These are phyloP conservation scores for Alitta virens DNA, from an alignment of 2,888 invertebrate genomes.

Conservation along the genomic window DNA sequence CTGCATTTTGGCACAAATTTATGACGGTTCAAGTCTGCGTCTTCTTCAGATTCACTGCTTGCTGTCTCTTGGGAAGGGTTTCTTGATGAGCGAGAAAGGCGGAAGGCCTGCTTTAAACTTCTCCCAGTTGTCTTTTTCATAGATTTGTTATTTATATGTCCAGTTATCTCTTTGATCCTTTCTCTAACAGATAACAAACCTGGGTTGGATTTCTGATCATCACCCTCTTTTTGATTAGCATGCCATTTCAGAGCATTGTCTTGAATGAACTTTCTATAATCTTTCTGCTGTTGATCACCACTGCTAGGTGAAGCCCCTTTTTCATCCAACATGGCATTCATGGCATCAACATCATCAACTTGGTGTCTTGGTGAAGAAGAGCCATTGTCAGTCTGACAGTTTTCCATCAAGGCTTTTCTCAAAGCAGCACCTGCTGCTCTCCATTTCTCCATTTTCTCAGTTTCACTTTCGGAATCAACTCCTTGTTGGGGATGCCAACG, in stretches of 20 bases:
- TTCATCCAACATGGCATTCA: conserved; percentile 14
- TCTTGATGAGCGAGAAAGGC: conserved; percentile 6
- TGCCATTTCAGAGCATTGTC: background rate
- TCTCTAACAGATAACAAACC: conserved; percentile 8
- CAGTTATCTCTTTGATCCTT: conserved; percentile 9
- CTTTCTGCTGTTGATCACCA: background rate
- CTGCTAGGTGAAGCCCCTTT: background rate
- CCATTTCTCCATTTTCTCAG: conserved; percentile 10
- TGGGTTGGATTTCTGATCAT: background rate
- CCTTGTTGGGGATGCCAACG: background rate
- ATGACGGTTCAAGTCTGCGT: conserved; percentile 5
- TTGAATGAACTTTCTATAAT: background rate
- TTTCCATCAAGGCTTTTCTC: conserved; percentile 7
- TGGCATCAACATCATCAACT: conserved; percentile 3
- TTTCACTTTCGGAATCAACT: background rate
- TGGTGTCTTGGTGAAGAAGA: background rate
- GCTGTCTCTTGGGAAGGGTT: background rate
- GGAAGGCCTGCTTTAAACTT: background rate
- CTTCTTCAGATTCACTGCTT: conserved; percentile 15
- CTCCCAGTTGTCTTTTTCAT: background rate
- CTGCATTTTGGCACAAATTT: conserved; percentile 13
- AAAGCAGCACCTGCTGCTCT: conserved; percentile 12
- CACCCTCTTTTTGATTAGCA: background rate
- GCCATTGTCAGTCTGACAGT: background rate
- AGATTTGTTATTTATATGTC: background rate